Conservation (phyloP, 2,888 invertebrate species). For the Calameuta pallipes region DNA sequence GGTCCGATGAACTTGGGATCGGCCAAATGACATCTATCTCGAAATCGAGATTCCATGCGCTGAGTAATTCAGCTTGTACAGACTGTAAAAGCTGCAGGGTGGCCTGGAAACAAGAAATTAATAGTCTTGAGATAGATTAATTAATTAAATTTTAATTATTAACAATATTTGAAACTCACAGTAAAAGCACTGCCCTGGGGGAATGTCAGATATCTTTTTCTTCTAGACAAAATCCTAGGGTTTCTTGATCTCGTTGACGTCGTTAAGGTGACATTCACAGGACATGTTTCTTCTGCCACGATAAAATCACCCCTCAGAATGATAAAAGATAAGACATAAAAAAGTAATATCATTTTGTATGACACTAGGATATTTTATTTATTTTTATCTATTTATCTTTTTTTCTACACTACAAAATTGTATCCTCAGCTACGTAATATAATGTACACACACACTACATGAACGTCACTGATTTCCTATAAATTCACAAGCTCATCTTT, state of each 20-base stretch:
- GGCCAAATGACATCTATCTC: constrained; percentile 73
- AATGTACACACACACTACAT: background rate
- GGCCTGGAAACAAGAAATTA: constrained; percentile 63
- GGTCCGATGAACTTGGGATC: constrained; percentile 39
- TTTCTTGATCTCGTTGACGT: constrained; percentile 23
- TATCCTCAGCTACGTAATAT: background rate
- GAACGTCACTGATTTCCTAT: background rate
- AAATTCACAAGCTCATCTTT: background rate
- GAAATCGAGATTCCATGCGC: constrained; percentile 70
- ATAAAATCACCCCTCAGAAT: background rate
- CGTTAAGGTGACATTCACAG: constrained; percentile 33
- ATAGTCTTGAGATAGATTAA: background rate
- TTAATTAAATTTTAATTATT: background rate
- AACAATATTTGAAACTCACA: constrained; percentile 41
- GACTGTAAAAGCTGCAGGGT: constrained; percentile 71
- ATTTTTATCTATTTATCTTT: too few species aligned
- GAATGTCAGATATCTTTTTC: constrained; percentile 60
- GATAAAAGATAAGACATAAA: background rate
- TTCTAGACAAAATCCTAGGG: constrained; percentile 52
- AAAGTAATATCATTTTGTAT: background rate
- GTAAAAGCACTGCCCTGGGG: constrained; percentile 67
- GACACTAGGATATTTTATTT: background rate
- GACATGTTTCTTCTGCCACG: constrained; percentile 24
- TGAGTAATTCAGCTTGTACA: constrained; percentile 70
- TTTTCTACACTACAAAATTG: background rate